These are phyloP conservation scores for Triplophysa rosa DNA, from an alignment of 2,113 vertebrate genomes.

Conservation along the genomic window DNA sequence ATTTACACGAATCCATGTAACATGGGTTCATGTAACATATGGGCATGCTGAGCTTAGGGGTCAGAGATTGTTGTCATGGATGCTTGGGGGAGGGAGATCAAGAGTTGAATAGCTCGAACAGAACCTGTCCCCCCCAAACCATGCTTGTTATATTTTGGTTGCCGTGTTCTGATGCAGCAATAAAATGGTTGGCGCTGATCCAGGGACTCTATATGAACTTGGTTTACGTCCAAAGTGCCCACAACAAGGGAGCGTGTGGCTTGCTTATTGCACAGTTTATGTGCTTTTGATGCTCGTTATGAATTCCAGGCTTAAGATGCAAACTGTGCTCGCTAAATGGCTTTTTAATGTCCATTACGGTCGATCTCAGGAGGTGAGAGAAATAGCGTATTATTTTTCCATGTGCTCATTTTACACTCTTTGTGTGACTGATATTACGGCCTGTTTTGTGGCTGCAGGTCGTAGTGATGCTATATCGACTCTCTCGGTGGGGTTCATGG, in stretches of 20 bases:
- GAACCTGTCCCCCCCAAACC: neutral
- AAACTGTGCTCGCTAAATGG: constrained; percentile 20
- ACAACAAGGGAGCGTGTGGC: constrained; percentile 37
- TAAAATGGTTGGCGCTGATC: constrained; percentile 32
- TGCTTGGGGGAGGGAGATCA: constrained; percentile 48
- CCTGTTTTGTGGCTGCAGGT: neutral
- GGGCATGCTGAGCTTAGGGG: constrained; percentile 51
- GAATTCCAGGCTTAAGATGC: constrained; percentile 42
- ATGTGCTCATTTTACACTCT: neutral
- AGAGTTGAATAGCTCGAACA: constrained; percentile 36
- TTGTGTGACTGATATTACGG: neutral
- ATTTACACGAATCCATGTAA: constrained; percentile 51
- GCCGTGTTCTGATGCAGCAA: constrained; percentile 42
- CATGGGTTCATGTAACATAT: constrained; percentile 54
- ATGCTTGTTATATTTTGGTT: constrained; percentile 41
- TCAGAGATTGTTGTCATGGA: constrained; percentile 57
- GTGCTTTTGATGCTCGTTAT: constrained; percentile 48
- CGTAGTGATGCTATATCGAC: neutral
- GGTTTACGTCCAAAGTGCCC: constrained; percentile 42
- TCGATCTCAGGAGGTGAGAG: neutral
- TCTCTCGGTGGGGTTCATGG: neutral
- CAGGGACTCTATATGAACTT: constrained; percentile 49
- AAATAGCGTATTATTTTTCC: neutral
- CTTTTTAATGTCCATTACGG: constrained; percentile 16
- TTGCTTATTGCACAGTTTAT: constrained; percentile 44